These are phyloP conservation scores for Phyllotis vaccarum DNA, from an alignment of 2,797 vertebrate genomes.

Conservation along the genomic window DNA sequence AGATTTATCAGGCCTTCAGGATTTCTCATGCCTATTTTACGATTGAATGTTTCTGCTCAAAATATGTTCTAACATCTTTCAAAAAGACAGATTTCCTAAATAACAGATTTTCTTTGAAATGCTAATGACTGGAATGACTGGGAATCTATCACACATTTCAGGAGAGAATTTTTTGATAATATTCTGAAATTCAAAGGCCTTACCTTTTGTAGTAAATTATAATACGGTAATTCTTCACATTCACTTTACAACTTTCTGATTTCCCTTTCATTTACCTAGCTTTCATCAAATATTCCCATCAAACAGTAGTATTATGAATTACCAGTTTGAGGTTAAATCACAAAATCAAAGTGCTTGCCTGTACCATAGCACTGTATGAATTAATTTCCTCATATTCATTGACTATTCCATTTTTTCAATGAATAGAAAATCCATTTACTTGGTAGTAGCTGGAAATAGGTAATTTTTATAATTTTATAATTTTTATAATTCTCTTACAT, in stretches of 20 bases:
- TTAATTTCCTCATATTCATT: not conserved
- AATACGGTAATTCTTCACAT: not conserved
- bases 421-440: slow-evolving; percentile 8
- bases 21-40: not conserved
- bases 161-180: not conserved
- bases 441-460: slow-evolving; percentile 38
- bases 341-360: not conserved
- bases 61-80: not conserved
- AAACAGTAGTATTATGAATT: not conserved
- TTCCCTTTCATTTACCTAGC: not conserved
- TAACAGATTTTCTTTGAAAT: not conserved
- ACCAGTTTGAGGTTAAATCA: not conserved
- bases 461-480: too few species aligned
- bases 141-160: not conserved
- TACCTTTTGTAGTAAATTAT: not conserved
- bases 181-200: not conserved
- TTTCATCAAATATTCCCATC: not conserved
- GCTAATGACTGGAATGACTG: not conserved
- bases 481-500: slow-evolving; percentile 26
- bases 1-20: not conserved
- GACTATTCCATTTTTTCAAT: not conserved
- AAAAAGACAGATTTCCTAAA: not conserved
- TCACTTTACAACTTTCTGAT: not conserved
- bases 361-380: not conserved
- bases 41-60: not conserved